Base-by-base conservation (phyloP, 2,888 invertebrate species). In the Andrena dorsata region DNA sequence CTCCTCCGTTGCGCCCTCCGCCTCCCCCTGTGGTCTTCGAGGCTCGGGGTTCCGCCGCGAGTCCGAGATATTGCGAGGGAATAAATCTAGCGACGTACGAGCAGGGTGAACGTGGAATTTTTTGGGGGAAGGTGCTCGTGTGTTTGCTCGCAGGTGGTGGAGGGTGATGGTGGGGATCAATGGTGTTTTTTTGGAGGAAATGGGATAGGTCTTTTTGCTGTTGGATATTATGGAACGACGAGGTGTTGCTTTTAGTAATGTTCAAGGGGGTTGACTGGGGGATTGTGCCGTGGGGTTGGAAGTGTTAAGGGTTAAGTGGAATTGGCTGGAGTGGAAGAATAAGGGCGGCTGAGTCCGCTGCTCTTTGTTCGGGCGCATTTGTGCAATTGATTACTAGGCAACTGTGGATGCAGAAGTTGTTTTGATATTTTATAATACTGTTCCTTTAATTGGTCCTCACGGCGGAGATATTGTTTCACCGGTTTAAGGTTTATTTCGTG, bases 21-120 rank as follows among this genome's bases (percentile, higher is more conserved):
- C 47, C 10, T 7, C 58, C 47, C 41, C 6, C 13, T 10, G 61
- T 5, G 30, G 64, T 41, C 13, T 4, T 47, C 8, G 23, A 8
- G 16, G n/a, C 20, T 7, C 20, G 2, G 10, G 26, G 47, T 68
- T 51, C 23, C 64, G 8, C 51, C 66, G 72, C 66, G 76, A 82
- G 68, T 68, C 68, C 66, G 51, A 47, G 64, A 78, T 80, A 86
- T 86, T 60, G 81, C 81, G 30, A 70, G 30, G 66, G 86, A 75
- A 87, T 86, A 87, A 86, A 86, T 82, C 81, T 68, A 35, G 32
- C 64, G 71, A 56, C 49, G 16, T 35, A 6, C 61, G 72, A 30
- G 51, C 20, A n/a, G 20, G 64, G 32, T 1, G 26, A 1, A 5
- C 7, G 28, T n/a, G 56, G 23, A 53, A 65, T 70, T 70, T 61